These are phyloP conservation scores for Boleophthalmus pectinirostris DNA, from an alignment of 2,113 vertebrate species.

Conservation along the genomic window DNA sequence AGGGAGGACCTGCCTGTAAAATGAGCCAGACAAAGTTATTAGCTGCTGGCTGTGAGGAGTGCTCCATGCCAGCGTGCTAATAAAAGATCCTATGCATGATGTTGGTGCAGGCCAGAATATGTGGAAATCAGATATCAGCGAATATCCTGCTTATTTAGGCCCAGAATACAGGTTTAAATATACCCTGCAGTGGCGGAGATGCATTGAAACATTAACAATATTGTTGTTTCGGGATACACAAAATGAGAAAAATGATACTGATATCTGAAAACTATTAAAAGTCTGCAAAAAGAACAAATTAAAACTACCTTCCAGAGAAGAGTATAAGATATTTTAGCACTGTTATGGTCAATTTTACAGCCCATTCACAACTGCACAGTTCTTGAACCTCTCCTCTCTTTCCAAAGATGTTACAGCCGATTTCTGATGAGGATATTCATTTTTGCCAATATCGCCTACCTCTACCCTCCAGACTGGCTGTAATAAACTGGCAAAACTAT, in stretches of 20 bases:
- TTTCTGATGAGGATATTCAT: not conserved
- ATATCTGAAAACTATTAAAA: too few species aligned
- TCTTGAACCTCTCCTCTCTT: too few species aligned
- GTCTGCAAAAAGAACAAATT: too few species aligned
- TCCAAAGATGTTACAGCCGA: not conserved
- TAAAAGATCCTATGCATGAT: slow-evolving; percentile 47
- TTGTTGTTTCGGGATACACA: not conserved
- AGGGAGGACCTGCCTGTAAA: slow-evolving; percentile 33
- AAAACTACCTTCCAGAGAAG: too few species aligned
- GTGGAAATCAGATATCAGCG: slow-evolving; percentile 26
- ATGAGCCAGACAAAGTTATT: slow-evolving; percentile 52
- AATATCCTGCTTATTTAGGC: slow-evolving; percentile 30
- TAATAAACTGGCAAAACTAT: not conserved
- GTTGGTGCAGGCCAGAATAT: slow-evolving; percentile 26
- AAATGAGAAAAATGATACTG: too few species aligned
- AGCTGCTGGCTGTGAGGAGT: slow-evolving; percentile 44
- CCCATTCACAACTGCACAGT: not conserved
- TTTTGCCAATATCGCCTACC: not conserved
- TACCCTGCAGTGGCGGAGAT: not conserved
- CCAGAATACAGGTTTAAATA: not conserved
- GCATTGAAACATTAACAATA: not conserved
- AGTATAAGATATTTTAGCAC: not conserved
- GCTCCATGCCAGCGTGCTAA: slow-evolving; percentile 39
- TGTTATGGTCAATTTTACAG: not conserved
- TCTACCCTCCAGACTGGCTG: not conserved